These are phyloP conservation scores for Thymelicus acteon DNA, from an alignment of 2,888 invertebrate genomes.

Conservation along the genomic window DNA sequence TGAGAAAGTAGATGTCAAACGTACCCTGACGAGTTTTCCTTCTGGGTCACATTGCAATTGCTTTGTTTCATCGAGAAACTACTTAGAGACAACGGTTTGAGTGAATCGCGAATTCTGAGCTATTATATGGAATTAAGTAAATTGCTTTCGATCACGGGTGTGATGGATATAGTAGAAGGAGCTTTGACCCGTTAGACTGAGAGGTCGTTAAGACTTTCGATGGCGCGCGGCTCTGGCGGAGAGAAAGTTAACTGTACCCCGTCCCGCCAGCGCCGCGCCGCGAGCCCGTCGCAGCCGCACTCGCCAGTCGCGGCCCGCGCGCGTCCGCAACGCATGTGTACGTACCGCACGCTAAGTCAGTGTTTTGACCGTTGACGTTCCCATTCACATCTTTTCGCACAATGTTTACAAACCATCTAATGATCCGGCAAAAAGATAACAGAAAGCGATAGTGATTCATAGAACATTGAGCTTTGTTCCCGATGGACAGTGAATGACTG, in stretches of 20 bases:
- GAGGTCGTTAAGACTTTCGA: slow-evolving; percentile 75
- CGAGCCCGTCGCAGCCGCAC: slow-evolving; percentile 53
- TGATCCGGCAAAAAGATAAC: slow-evolving; percentile 64
- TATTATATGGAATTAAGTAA: background rate
- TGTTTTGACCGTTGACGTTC: slow-evolving; percentile 29
- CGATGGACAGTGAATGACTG: slow-evolving; percentile 35
- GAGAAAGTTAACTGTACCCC: slow-evolving; percentile 85
- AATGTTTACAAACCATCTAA: slow-evolving; percentile 62
- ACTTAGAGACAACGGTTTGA: background rate
- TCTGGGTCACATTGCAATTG: background rate
- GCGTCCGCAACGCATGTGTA: slow-evolving; percentile 4
- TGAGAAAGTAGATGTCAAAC: background rate
- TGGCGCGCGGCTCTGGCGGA: slow-evolving; percentile 70
- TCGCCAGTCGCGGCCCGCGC: slow-evolving; percentile 36
- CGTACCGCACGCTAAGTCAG: slow-evolving; percentile 34
- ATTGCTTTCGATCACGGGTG: slow-evolving; percentile 16
- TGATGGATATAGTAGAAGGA: slow-evolving; percentile 50
- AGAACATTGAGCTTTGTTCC: slow-evolving; percentile 42
- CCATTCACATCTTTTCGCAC: slow-evolving; percentile 42
- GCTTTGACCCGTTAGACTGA: slow-evolving; percentile 74
- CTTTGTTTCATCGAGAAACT: background rate
- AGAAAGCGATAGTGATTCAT: slow-evolving; percentile 74
- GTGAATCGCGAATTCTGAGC: background rate
- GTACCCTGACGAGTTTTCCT: background rate
- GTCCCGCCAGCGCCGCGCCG: slow-evolving; percentile 52